These are phyloP conservation scores for Amphilophus citrinellus DNA, from an alignment of 2,113 vertebrate genomes.

Conservation along the genomic window DNA sequence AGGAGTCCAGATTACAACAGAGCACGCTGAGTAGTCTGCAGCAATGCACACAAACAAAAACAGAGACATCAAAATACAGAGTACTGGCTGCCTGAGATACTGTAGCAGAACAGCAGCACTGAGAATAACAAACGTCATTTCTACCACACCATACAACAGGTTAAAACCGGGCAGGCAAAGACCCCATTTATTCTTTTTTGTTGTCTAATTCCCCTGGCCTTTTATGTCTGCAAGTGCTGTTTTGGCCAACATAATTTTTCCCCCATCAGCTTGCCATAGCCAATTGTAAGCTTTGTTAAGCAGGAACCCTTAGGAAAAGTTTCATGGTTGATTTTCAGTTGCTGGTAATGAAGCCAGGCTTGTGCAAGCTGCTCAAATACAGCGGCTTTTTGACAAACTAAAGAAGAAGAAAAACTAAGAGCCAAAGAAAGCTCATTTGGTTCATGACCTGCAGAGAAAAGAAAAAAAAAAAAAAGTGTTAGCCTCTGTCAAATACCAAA, in stretches of 20 bases:
- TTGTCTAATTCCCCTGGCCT: constrained; percentile 28
- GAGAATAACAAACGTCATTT: neutral
- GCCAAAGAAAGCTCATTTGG: neutral
- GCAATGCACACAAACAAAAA: constrained; percentile 43
- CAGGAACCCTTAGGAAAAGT: constrained; percentile 45
- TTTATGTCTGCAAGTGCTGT: constrained; percentile 39
- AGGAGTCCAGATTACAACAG: constrained; percentile 90
- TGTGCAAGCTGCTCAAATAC: constrained; percentile 33
- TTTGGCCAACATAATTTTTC: constrained; percentile 44
- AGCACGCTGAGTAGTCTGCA: constrained; percentile 89
- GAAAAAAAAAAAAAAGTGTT: neutral
- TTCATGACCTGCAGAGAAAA: neutral
- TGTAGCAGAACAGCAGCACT: neutral
- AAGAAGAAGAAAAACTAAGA: constrained; percentile 1
- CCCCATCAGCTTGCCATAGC: constrained; percentile 10
- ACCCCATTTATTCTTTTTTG: constrained; percentile 24
- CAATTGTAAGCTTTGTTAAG: constrained; percentile 61
- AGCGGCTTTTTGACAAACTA: constrained; percentile 28
- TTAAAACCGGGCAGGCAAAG: constrained; percentile 9
- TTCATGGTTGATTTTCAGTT: constrained; percentile 61
- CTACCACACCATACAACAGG: neutral
- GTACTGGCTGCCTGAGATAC: constrained; percentile 22
- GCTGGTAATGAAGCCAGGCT: constrained; percentile 65
- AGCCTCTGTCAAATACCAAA: neutral
- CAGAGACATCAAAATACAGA: constrained; percentile 35